Conservation (phyloP, 2,888 invertebrate genomes). For the Griposia aprilina region DNA sequence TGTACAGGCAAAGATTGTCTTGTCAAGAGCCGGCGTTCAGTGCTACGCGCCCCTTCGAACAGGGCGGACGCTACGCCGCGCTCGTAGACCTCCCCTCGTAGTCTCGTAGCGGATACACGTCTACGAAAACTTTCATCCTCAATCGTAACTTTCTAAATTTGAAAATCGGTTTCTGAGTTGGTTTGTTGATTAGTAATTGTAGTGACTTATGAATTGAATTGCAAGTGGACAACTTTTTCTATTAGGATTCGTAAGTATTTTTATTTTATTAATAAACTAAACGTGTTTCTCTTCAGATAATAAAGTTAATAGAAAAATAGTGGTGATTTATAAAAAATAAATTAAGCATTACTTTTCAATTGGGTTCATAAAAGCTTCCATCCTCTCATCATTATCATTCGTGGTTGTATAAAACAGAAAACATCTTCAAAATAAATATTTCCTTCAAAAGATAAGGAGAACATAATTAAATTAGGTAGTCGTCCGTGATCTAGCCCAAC, state of each 20-base stretch:
- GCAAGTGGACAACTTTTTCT: constrained; percentile 72
- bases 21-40: constrained; percentile 86
- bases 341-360: neutral
- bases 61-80: constrained; percentile 83
- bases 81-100: constrained; percentile 65
- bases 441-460: constrained; percentile 10
- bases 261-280: neutral
- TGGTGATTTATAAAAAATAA: neutral
- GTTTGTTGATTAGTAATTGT: constrained; percentile 50
- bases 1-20: constrained; percentile 88
- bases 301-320: neutral
- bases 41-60: constrained; percentile 84
- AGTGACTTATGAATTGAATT: constrained; percentile 64
- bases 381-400: neutral
- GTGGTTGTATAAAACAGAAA: neutral
- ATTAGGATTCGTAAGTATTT: constrained; percentile 79
- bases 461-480: constrained; percentile 29
- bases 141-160: constrained; percentile 55
- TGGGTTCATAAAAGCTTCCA: no score
- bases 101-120: constrained; percentile 71
- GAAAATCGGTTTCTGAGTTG: constrained; percentile 50
- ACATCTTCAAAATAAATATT: constrained; percentile 4
- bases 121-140: constrained; percentile 71
- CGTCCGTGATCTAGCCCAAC: constrained; percentile 32
- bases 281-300: neutral